Conservation (phyloP, 2,888 invertebrate genomes). For the Rhabditoides inermis region DNA sequence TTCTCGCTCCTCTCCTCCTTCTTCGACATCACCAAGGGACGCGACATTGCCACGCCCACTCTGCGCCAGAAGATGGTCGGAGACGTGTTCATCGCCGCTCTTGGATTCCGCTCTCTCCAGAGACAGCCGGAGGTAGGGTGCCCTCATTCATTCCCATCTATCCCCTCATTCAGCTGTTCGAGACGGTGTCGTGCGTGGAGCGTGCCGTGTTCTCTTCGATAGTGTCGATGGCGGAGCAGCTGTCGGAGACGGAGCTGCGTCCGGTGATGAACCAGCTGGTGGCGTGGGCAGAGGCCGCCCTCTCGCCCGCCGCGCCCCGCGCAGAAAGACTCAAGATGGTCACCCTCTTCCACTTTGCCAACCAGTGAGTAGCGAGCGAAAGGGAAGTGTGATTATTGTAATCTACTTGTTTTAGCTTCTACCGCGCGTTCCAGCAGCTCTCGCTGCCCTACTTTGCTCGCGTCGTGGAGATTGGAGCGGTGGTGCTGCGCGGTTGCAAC, state of each 20-base stretch:
- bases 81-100: constrained; percentile 15
- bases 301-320: constrained; percentile 9
- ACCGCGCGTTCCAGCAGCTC: constrained; percentile 35
- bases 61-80: constrained; percentile 10
- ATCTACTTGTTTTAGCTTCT: constrained; percentile 22
- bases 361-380: constrained; percentile 13
- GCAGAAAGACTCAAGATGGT: constrained; percentile 21
- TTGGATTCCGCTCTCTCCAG: constrained; percentile 15
- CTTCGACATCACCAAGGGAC: constrained; percentile 14
- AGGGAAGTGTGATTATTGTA: background rate
- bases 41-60: constrained; percentile 10
- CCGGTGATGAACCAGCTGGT: constrained; percentile 29
- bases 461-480: constrained; percentile 33
- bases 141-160: background rate
- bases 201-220: constrained; percentile 13
- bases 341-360: constrained; percentile 37
- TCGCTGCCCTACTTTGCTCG: constrained; percentile 40
- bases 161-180: constrained; percentile 15
- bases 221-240: constrained; percentile 17
- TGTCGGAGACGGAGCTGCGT: constrained; percentile 26
- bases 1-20: constrained; percentile 19
- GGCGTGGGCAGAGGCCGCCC: constrained; percentile 28
- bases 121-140: constrained; percentile 16
- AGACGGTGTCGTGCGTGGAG: constrained; percentile 20
- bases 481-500: constrained; percentile 30